Percentiles rank a stretch among this genome's conserved stretches.
phyloP scores from a whole-genome alignment of 2,888 invertebrate species.

The Drosophila nr. fundita region DNA sequence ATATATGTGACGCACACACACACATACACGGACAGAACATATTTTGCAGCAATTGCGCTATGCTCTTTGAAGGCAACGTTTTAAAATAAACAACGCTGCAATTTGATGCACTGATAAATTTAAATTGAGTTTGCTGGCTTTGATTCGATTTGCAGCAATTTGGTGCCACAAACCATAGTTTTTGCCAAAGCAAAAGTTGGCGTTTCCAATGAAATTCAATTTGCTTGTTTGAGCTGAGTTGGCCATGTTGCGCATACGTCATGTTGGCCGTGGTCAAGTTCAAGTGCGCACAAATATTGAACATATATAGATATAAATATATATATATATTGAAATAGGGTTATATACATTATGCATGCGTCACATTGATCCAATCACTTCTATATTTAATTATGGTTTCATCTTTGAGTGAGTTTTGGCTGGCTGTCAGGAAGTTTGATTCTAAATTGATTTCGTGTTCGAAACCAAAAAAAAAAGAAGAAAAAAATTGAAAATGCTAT shows the following conservation, averaged over 20 bases:
- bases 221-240: constrained; percentile 3
- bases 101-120: constrained; percentile 34
- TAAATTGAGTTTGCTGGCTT: constrained; percentile 18
- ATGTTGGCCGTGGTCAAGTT: constrained; percentile 54
- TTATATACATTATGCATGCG: constrained; percentile 43
- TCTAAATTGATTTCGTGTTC: constrained; percentile 46
- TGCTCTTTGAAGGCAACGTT: constrained; percentile 21
- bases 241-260: constrained; percentile 50
- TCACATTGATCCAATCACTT: constrained; percentile 51
- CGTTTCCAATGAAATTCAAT: constrained; percentile 21
- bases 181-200: constrained; percentile 6
- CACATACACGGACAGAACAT: constrained; percentile 2
- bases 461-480: background rate
- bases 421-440: constrained; percentile 41
- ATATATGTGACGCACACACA: constrained; percentile 7
- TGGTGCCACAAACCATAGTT: background rate
- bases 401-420: constrained; percentile 27
- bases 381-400: constrained; percentile 52
- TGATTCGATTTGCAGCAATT: constrained; percentile 12
- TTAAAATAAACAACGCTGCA: constrained; percentile 32
- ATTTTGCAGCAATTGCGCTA: constrained; percentile 38
- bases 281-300: constrained; percentile 35
- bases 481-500: constrained; percentile 9
- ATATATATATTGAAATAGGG: constrained; percentile 11
- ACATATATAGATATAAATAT: background rate